Conservation (phyloP, 2,888 invertebrate species). For the Catonia carolina region DNA sequence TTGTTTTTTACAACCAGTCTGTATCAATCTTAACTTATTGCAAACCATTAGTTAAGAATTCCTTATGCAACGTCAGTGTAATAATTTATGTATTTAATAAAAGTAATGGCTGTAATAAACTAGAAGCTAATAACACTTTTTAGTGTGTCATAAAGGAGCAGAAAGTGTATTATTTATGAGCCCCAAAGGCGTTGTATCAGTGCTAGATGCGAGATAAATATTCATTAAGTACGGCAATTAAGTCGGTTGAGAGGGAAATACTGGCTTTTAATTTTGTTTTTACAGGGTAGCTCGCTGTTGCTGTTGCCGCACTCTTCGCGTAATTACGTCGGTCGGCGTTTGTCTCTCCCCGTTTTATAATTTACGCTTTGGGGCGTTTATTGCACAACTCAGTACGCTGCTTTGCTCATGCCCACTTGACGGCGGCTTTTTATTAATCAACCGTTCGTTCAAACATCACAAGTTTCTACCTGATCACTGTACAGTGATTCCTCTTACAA, state of each 20-base stretch:
- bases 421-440: too few relatives aligned
- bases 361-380: too few relatives aligned
- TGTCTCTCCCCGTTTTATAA: neutral
- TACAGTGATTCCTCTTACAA: too few relatives aligned
- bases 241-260: constrained; percentile 22
- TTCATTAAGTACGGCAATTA: constrained; percentile 26
- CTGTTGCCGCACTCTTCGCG: too few relatives aligned
- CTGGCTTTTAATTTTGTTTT: constrained; percentile 27
- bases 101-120: constrained; percentile 25
- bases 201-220: constrained; percentile 23
- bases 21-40: constrained; percentile 4
- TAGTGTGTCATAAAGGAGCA: constrained; percentile 26
- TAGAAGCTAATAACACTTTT: constrained; percentile 26
- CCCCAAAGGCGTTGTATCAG: constrained; percentile 26
- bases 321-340: constrained; percentile 11
- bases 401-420: too few relatives aligned
- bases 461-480: too few relatives aligned
- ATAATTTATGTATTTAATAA: constrained; percentile 26
- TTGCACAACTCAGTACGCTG: too few relatives aligned
- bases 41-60: constrained; percentile 4
- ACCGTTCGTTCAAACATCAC: too few relatives aligned
- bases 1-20: too few relatives aligned
- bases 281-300: constrained; percentile 19
- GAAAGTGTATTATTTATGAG: constrained; percentile 25
- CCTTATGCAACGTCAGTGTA: neutral